Percentiles rank a stretch among this genome's conserved stretches.
Evolutionary conservation across 2,113 vertebrate species (phyloP).

Genomic region (Fregata magnificens): DNA sequence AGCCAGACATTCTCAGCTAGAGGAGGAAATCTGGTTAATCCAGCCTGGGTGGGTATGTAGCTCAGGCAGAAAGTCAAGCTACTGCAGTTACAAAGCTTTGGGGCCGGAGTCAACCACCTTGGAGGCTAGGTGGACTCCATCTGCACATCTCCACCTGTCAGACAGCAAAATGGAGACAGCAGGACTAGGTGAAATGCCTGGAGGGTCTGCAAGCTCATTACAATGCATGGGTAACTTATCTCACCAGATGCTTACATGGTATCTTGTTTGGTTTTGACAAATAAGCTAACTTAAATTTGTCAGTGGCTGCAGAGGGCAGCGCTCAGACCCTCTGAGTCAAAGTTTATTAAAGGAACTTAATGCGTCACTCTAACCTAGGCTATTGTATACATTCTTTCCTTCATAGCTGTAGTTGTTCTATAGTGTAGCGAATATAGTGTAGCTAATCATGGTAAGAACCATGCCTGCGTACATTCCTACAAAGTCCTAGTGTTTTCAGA

Average conservation of each 20-base stretch:
- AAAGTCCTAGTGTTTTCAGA: background rate
- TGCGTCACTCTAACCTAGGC: background rate
- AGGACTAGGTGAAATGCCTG: background rate
- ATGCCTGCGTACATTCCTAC: background rate
- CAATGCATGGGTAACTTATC: background rate
- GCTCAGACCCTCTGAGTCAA: background rate
- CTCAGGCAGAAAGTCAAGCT: background rate
- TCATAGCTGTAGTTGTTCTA: background rate
- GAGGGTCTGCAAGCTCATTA: background rate
- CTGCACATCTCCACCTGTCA: background rate
- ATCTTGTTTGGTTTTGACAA: background rate
- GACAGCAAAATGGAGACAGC: background rate
- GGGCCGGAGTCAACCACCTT: background rate
- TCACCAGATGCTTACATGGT: background rate
- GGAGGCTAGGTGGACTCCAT: background rate
- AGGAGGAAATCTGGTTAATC: background rate
- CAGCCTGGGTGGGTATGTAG: background rate
- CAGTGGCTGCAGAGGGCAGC: background rate
- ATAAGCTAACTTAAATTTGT: background rate
- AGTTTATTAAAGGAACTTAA: background rate
- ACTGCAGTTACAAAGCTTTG: background rate
- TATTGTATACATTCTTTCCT: background rate
- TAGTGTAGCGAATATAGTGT: background rate
- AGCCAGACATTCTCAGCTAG: background rate
- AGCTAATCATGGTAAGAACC: background rate